phyloP scores from a whole-genome alignment of 2,797 vertebrate species.

The Macropodus opercularis region DNA sequence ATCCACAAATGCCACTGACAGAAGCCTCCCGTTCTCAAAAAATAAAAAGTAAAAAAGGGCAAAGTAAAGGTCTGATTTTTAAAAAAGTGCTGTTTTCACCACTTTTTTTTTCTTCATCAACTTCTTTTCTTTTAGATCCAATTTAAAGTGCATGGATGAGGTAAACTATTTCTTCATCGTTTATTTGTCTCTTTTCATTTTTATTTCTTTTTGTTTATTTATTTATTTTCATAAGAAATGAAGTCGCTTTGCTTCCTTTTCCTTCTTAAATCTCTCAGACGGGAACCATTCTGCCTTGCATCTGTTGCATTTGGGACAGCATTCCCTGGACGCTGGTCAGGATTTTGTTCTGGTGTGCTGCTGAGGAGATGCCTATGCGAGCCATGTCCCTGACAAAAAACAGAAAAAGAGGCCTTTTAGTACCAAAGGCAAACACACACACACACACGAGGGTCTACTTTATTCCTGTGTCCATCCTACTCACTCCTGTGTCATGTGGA shows the following conservation, averaged over 20 bases:
- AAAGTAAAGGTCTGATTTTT: conserved; percentile 82
- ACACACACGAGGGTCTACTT: conserved; percentile 21
- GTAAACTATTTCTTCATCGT: conserved; percentile 93
- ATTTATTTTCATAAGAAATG: conserved; percentile 63
- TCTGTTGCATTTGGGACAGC: conserved; percentile 95
- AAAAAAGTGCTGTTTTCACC: conserved; percentile 92
- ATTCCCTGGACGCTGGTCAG: conserved; percentile 93
- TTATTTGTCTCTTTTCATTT: conserved; percentile 68
- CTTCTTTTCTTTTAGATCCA: conserved; percentile 75
- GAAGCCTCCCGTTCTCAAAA: conserved; percentile 75
- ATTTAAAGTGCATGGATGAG: conserved; percentile 99
- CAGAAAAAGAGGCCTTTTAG: conserved; percentile 44
- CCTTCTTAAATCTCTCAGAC: conserved; percentile 86
- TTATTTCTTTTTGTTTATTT: conserved; percentile 62
- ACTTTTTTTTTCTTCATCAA: conserved; percentile 73
- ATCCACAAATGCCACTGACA: conserved; percentile 77
- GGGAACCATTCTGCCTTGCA: conserved; percentile 96
- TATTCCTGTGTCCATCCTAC: conserved; percentile 72
- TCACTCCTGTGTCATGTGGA: conserved; percentile 99
- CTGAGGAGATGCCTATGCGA: conserved; percentile 91
- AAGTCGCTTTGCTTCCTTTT: conserved; percentile 61
- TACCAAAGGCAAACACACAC: conserved; percentile 47
- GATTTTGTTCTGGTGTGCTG: conserved; percentile 95
- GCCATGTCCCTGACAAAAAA: conserved; percentile 87
- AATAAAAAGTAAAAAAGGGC: conserved; percentile 71